Evolutionary conservation across 2,113 vertebrate genomes (phyloP).

Genomic region (Crypturellus undulatus): DNA sequence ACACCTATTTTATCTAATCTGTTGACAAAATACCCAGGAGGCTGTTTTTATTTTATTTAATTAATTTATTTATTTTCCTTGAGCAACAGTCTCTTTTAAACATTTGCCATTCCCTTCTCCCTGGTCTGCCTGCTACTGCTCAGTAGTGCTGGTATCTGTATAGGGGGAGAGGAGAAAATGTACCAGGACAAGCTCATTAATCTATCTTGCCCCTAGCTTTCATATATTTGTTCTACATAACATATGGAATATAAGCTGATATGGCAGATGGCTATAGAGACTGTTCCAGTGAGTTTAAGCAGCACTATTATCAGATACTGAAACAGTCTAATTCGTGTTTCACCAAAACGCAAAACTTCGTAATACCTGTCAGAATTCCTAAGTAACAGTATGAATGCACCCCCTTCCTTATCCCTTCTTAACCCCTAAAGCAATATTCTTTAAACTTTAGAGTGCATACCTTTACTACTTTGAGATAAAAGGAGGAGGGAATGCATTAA

Average conservation of each 20-base stretch:
- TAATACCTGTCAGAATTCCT: background rate
- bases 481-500: background rate
- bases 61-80: background rate
- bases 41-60: too few relatives aligned
- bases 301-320: background rate
- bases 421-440: background rate
- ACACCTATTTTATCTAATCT: background rate
- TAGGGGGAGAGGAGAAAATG: background rate
- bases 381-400: accelerated
- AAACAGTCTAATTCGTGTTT: background rate
- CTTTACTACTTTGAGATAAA: background rate
- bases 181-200: background rate
- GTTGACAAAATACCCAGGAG: background rate
- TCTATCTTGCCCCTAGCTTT: background rate
- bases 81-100: background rate
- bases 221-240: background rate
- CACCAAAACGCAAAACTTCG: background rate
- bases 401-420: background rate
- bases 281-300: background rate
- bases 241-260: accelerated
- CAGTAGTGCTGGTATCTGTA: background rate
- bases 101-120: background rate
- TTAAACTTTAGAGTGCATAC: background rate
- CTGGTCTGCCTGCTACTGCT: background rate
- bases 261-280: background rate